Conservation (phyloP, 2,888 invertebrate genomes). For the Pseudococcus longispinus region DNA sequence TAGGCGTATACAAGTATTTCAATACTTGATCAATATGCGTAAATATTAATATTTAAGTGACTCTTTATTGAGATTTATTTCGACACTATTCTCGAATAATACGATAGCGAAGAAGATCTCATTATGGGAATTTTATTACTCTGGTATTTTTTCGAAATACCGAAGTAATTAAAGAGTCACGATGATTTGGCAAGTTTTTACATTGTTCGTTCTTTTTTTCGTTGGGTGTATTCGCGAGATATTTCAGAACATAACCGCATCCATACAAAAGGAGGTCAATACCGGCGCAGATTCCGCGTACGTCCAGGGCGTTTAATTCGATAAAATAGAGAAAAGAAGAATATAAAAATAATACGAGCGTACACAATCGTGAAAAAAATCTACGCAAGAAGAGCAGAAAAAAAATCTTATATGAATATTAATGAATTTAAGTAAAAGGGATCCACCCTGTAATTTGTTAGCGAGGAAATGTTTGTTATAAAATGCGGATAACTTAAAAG, state of each 20-base stretch:
- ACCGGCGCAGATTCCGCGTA: background rate
- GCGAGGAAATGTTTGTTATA: conserved; percentile 51
- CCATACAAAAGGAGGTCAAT: background rate
- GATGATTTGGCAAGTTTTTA: conserved; percentile 24
- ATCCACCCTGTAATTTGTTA: conserved; percentile 56
- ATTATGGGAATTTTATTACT: background rate
- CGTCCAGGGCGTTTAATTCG: background rate
- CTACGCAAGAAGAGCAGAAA: background rate
- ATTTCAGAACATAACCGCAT: no score
- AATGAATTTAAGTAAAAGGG: conserved; percentile 53
- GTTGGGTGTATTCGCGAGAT: background rate
- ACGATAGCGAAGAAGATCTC: background rate
- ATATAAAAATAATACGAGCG: conserved; percentile 17
- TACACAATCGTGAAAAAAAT: background rate
- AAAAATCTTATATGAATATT: conserved; percentile 56
- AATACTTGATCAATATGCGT: background rate
- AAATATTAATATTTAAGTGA: background rate
- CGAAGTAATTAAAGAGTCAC: background rate
- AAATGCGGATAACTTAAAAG: conserved; percentile 54
- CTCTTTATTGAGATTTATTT: background rate
- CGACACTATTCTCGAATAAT: background rate
- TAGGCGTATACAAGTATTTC: background rate
- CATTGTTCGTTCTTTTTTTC: background rate
- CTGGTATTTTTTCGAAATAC: background rate
- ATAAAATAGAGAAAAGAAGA: background rate